These are phyloP conservation scores for Marmota monax DNA, from an alignment of 2,113 vertebrate species.

Conservation along the genomic window DNA sequence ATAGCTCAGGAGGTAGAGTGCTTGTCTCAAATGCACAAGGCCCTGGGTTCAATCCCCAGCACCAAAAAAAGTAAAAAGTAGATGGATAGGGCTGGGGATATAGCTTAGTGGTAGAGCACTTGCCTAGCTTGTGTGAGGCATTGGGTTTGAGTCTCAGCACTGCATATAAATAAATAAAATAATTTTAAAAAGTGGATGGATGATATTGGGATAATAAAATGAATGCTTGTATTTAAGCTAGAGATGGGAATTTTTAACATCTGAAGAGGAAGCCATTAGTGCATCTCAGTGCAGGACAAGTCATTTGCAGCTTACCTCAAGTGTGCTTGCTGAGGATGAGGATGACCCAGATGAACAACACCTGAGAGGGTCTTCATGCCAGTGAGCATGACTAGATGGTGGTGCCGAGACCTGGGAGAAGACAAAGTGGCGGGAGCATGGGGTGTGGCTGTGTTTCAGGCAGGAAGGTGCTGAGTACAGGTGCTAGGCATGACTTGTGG, in stretches of 20 bases:
- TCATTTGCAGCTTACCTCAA: neutral
- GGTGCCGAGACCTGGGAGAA: neutral
- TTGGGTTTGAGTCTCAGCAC: too few species aligned
- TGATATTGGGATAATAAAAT: neutral
- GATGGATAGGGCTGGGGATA: too few species aligned
- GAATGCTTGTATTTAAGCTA: neutral
- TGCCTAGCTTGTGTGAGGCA: too few species aligned
- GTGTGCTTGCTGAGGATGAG: neutral
- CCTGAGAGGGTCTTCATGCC: neutral
- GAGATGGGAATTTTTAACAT: neutral
- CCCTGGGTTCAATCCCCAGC: too few species aligned
- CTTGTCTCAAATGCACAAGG: too few species aligned
- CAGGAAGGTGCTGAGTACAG: neutral
- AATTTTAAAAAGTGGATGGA: neutral
- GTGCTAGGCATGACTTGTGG: neutral
- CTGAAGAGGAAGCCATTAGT: neutral
- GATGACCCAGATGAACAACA: neutral
- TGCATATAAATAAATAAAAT: too few species aligned
- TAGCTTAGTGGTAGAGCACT: too few species aligned
- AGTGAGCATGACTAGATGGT: neutral
- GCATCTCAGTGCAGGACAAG: neutral
- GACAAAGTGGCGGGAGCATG: rapidly evolving
- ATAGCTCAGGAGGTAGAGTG: too few species aligned
- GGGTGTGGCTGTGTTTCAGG: too few species aligned
- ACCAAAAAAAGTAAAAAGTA: too few species aligned